A percentile compares a stretch with the other conserved stretches of the same genome.
These are phyloP conservation scores for Drosophila paranaensis DNA, from an alignment of 2,888 invertebrate genomes.

Conservation along the genomic window DNA sequence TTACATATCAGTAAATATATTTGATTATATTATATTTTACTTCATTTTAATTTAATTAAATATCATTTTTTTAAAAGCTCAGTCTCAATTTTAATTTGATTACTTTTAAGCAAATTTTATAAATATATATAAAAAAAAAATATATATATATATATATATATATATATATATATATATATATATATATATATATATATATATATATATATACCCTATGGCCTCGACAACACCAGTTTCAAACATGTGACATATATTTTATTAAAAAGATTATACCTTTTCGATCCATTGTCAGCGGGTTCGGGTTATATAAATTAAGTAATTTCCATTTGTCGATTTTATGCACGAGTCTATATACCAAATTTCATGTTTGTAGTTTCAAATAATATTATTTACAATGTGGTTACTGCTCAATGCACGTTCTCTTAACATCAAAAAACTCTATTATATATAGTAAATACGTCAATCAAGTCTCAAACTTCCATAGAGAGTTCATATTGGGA, in stretches of 20 bases:
- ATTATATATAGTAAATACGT: not conserved
- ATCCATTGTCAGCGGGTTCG: not conserved
- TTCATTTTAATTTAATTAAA: no score
- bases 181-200: no score
- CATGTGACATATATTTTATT: no score
- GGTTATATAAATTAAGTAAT: not conserved
- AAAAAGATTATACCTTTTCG: not conserved
- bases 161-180: no score
- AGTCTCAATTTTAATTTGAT: no score
- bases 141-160: no score
- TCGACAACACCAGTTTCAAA: not conserved
- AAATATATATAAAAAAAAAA: no score
- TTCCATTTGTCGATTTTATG: not conserved
- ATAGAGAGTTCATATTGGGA: not conserved
- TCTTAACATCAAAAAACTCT: not conserved
- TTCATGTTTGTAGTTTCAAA: no score
- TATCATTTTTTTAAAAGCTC: no score
- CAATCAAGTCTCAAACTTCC: not conserved
- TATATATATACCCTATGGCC: not conserved
- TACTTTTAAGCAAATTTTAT: no score
- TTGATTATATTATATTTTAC: not conserved
- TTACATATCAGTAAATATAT: not conserved
- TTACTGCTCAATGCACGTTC: not conserved
- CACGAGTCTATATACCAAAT: not conserved
- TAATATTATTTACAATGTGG: not conserved